Percentiles rank a stretch among this genome's conserved stretches.
Conservation (phyloP, 2,797 vertebrate genomes). For the Tauraco hartlaubi region DNA sequence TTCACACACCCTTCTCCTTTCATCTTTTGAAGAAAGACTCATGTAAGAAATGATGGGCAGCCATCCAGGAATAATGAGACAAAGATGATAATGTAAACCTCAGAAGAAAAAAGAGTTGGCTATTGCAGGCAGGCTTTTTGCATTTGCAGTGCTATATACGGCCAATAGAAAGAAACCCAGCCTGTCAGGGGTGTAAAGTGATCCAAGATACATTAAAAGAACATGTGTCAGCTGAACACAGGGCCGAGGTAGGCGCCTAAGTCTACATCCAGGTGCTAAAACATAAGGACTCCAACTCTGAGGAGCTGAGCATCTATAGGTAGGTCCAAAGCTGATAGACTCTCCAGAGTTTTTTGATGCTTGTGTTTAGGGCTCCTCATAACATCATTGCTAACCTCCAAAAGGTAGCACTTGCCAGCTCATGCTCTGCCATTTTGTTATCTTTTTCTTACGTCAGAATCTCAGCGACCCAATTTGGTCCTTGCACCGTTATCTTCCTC, state of each 20-base stretch:
- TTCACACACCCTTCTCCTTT: not conserved
- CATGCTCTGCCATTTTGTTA: not conserved
- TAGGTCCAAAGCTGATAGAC: not conserved
- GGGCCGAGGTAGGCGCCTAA: accelerated
- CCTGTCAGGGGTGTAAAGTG: not conserved
- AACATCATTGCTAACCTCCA: not conserved
- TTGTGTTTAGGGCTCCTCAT: not conserved
- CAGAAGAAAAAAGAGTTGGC: conserved; percentile 29
- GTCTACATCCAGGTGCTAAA: not conserved
- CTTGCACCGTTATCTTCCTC: not conserved
- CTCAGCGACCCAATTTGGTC: not conserved
- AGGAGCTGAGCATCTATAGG: not conserved
- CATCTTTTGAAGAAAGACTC: conserved; percentile 57
- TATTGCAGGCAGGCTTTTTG: not conserved
- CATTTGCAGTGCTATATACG: not conserved
- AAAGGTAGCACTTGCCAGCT: not conserved
- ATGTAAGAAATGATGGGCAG: conserved; percentile 58
- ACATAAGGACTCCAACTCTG: not conserved
- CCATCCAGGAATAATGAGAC: conserved; percentile 60
- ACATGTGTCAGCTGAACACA: not conserved
- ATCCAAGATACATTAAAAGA: conserved; percentile 1
- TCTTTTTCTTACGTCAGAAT: not conserved
- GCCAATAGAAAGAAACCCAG: conserved; percentile 45
- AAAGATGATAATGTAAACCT: conserved; percentile 63
- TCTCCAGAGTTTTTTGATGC: not conserved